A percentile compares a stretch with the other conserved stretches of the same genome.
Conservation (phyloP, 2,797 vertebrate species). For the Sebastes reedi region DNA sequence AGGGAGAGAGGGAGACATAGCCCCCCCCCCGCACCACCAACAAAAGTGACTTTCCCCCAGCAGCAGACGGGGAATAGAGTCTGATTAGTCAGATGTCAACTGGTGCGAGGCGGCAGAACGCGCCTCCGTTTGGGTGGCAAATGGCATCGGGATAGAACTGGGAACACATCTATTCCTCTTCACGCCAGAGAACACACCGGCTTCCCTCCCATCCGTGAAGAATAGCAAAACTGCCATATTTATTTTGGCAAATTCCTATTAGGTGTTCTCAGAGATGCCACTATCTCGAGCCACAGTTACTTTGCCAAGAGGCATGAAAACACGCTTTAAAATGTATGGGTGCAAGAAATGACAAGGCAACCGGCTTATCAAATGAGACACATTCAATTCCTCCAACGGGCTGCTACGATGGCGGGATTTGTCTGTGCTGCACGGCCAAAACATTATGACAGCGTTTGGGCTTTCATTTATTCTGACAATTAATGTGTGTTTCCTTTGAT, state of each 20-base stretch:
- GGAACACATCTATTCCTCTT: slow-evolving; percentile 75
- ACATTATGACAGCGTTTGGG: slow-evolving; percentile 50
- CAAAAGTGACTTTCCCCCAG: slow-evolving; percentile 66
- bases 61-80: slow-evolving; percentile 77
- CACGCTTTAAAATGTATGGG: slow-evolving; percentile 56
- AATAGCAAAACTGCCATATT: slow-evolving; percentile 72
- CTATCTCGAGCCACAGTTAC: slow-evolving; percentile 74
- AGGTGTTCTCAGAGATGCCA: slow-evolving; percentile 68
- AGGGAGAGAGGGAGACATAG: slow-evolving; percentile 34
- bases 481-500: slow-evolving; percentile 73
- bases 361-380: slow-evolving; percentile 66
- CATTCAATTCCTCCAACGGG: slow-evolving; percentile 48
- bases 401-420: slow-evolving; percentile 43
- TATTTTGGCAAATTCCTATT: slow-evolving; percentile 76
- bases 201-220: slow-evolving; percentile 46
- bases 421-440: slow-evolving; percentile 43
- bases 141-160: slow-evolving; percentile 69
- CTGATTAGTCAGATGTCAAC: slow-evolving; percentile 85
- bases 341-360: slow-evolving; percentile 55
- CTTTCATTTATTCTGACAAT: slow-evolving; percentile 69
- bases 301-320: slow-evolving; percentile 71
- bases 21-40: neutral
- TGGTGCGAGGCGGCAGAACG: slow-evolving; percentile 74
- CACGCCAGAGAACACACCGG: slow-evolving; percentile 65
- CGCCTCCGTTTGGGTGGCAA: slow-evolving; percentile 76